Evolutionary conservation across 2,113 vertebrate species (phyloP).

Genomic region (Malurus melanocephalus): DNA sequence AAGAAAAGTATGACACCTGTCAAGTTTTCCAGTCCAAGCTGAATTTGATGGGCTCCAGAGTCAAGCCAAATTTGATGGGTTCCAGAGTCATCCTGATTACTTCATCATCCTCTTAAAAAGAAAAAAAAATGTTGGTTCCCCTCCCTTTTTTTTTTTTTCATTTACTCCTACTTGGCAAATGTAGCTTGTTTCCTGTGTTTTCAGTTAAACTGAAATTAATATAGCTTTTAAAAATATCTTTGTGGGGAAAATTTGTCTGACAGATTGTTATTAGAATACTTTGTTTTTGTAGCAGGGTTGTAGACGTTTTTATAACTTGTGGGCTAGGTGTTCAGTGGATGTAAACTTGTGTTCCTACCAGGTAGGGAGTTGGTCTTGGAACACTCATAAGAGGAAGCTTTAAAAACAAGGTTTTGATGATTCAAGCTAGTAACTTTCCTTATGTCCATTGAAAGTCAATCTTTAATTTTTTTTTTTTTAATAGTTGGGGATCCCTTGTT

Average conservation of each 20-base stretch:
- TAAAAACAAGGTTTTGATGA: not conserved
- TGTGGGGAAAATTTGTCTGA: not conserved
- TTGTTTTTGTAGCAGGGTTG: not conserved
- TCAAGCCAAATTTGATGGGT: slow-evolving; percentile 21
- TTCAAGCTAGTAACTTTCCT: not conserved
- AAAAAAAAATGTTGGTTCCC: not conserved
- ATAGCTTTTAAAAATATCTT: not conserved
- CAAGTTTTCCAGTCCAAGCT: not conserved
- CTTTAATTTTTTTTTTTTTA: not conserved
- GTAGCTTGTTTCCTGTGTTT: slow-evolving; percentile 13
- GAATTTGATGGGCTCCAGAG: slow-evolving; percentile 23
- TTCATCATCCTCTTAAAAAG: slow-evolving; percentile 14
- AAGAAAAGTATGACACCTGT: slow-evolving; percentile 2
- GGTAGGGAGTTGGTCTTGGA: not conserved
- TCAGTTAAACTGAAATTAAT: not conserved
- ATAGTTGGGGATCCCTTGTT: not conserved
- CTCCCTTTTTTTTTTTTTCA: not conserved
- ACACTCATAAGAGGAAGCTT: not conserved
- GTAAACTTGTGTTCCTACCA: not conserved
- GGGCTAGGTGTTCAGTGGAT: not conserved
- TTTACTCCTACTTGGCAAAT: not conserved
- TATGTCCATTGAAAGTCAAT: not conserved
- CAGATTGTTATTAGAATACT: not conserved
- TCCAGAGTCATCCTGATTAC: slow-evolving; percentile 5
- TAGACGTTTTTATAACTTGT: not conserved